Evolutionary conservation across 2,113 vertebrate species (phyloP), one percentile per base, ranked within the genome.

Genomic region (Bujurquina vittata): DNA sequence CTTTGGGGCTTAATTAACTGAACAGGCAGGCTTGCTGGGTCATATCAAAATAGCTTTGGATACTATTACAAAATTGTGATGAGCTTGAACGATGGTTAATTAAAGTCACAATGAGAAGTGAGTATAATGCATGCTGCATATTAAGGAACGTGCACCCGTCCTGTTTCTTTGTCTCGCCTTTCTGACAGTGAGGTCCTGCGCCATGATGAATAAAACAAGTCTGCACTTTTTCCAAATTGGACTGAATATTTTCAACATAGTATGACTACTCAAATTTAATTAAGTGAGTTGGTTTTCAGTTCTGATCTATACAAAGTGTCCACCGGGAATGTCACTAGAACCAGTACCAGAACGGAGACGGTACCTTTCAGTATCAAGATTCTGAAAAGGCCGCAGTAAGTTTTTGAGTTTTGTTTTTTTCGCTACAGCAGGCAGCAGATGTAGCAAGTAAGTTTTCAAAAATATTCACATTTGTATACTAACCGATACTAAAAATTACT

Each of bases 1-100:
- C 85, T 93, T 91, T 85, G 69, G 75, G 83, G 82, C 59, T 88
- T 88, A 91, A 94, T 93, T 91, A 92, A 88, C 81, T 81, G 74
- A 89, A 84, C 23, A 79, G 61, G n/a, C 81, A 87, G 61, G 79
- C 77, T 88, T 87, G 60, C 83, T 22, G 40, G 85, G 79, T 91
- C 78, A 59, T 77, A 87, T 89, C 60, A 79, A 92, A 93, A 87
- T 78, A 91, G 85, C 62, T 81, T 60, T 56, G 67, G 86, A 86
- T 75, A 57, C 40, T 65, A 52, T 78, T 83, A 79, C 35, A 76
- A 85, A 84, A 87, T 58, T 81, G 74, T 40, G 75, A 87, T 83
- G 75, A 87, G 80, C 54, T 58, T 86, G 86, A 87, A 87, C 78
- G 58, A 86, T 89, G 80, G 77, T 86, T 93, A 87, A 85, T 91